phyloP scores from a whole-genome alignment of 2,797 vertebrate genomes.

The Tinamus major region DNA sequence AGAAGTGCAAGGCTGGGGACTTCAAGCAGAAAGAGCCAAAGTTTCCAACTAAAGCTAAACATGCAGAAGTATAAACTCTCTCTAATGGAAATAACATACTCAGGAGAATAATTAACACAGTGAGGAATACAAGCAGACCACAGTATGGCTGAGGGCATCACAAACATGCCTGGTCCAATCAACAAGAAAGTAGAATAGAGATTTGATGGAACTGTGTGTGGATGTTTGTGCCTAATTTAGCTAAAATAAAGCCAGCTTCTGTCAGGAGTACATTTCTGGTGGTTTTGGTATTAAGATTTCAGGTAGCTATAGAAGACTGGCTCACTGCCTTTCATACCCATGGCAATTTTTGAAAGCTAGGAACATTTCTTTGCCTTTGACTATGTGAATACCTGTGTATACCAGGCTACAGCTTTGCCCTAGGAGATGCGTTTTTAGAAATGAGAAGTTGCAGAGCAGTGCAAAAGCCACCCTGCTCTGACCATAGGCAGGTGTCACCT shows the following conservation, averaged over 20 bases:
- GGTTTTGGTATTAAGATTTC: background rate
- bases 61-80: conserved; percentile 16
- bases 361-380: background rate
- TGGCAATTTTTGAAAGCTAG: background rate
- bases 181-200: background rate
- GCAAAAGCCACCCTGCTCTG: background rate
- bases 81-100: background rate
- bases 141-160: background rate
- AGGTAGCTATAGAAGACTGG: background rate
- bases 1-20: conserved; percentile 10
- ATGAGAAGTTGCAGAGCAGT: background rate
- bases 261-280: background rate
- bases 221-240: background rate
- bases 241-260: background rate
- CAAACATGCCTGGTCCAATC: background rate
- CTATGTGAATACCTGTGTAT: background rate
- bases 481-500: background rate
- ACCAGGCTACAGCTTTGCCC: background rate
- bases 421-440: background rate
- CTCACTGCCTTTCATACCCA: background rate
- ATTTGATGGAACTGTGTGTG: background rate
- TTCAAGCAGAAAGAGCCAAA: conserved; percentile 34
- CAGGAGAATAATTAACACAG: conserved; percentile 1
- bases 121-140: background rate
- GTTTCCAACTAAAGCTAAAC: conserved; percentile 36